Evolutionary conservation across 2,888 invertebrate species (phyloP).

Genomic region (Acronicta psi): DNA sequence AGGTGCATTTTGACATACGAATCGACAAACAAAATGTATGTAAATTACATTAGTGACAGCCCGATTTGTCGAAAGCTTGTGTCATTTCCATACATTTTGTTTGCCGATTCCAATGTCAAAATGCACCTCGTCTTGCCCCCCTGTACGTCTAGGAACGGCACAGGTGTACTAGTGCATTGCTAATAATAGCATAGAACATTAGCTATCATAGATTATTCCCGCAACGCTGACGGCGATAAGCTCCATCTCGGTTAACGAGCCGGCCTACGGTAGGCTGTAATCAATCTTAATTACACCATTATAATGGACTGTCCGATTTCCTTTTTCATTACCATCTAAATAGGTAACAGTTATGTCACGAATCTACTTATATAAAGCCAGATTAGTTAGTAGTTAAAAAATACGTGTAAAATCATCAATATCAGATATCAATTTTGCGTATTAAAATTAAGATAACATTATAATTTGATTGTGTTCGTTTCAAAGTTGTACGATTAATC

Average conservation of each 20-base stretch:
- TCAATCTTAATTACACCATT: conserved; percentile 33
- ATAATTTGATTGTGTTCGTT: conserved; percentile 37
- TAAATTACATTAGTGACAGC: too few relatives aligned
- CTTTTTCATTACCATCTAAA: conserved; percentile 3
- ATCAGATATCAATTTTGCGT: conserved; percentile 15
- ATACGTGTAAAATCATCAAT: too few relatives aligned
- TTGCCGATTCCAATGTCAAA: too few relatives aligned
- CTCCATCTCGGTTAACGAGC: conserved; percentile 6
- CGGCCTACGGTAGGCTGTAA: conserved; percentile 5
- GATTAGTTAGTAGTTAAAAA: too few relatives aligned
- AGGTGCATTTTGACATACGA: too few relatives aligned
- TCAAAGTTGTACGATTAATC: conserved; percentile 42
- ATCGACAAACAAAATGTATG: too few relatives aligned
- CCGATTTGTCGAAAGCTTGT: too few relatives aligned
- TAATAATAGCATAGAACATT: conserved; percentile 29
- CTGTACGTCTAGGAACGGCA: neutral
- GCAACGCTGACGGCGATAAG: conserved; percentile 26
- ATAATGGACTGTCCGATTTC: conserved; percentile 6
- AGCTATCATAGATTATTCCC: conserved; percentile 8
- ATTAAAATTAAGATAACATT: conserved; percentile 25
- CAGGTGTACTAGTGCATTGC: conserved; percentile 12
- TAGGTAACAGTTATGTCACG: too few relatives aligned
- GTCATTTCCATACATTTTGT: too few relatives aligned
- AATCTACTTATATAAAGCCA: too few relatives aligned
- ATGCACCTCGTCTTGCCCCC: too few relatives aligned